phyloP scores from a whole-genome alignment of 2,888 invertebrate species.

The Tromatobia lineatoria region DNA sequence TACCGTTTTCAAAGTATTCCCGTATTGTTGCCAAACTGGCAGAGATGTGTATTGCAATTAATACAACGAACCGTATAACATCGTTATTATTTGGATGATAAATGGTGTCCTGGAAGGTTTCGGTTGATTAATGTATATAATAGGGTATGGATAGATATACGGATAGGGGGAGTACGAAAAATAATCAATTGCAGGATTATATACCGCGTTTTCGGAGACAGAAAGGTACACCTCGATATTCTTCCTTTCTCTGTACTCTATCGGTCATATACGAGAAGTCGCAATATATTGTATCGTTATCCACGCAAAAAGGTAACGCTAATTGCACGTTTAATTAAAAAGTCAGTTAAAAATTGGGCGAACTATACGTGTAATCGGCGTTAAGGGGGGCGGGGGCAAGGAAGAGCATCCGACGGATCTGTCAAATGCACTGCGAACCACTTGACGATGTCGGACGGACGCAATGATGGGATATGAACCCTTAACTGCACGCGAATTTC shows the following conservation, averaged over 20 bases:
- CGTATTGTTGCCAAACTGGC: conserved; percentile 7
- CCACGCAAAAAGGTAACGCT: background rate
- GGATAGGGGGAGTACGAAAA: conserved; percentile 24
- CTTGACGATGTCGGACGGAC: conserved; percentile 58
- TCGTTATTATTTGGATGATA: conserved; percentile 49
- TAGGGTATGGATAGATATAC: background rate
- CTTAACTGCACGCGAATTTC: background rate
- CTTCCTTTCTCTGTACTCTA: conserved; percentile 36
- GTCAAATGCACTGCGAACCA: conserved; percentile 51
- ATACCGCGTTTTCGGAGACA: conserved; percentile 63
- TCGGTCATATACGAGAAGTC: conserved; percentile 27
- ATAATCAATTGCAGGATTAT: conserved; percentile 58
- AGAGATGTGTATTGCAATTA: conserved; percentile 33
- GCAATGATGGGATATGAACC: conserved; percentile 30
- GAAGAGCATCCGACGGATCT: conserved; percentile 11
- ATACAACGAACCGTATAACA: conserved; percentile 45
- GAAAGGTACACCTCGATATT: conserved; percentile 58
- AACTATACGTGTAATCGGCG: background rate
- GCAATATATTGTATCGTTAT: conserved; percentile 33
- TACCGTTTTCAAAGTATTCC: conserved; percentile 34
- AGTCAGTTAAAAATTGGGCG: background rate
- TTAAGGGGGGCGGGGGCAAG: no score
- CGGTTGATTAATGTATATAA: background rate
- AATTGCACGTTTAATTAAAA: background rate
- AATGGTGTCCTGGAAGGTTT: background rate